These are phyloP conservation scores for Syngnathus typhle DNA, from an alignment of 2,113 vertebrate genomes.

Conservation along the genomic window DNA sequence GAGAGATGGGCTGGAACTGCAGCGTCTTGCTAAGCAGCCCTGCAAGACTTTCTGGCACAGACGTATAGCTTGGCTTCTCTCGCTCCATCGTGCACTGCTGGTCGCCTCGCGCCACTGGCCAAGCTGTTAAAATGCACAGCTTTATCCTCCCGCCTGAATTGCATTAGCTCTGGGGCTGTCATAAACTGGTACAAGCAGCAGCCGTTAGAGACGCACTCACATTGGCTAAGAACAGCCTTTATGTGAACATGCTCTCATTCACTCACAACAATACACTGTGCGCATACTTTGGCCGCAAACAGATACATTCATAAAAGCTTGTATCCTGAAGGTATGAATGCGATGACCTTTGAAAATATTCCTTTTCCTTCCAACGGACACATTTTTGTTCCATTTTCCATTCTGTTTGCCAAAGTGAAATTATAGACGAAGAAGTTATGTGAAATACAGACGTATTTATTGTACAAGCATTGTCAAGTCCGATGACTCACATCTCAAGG, in stretches of 20 bases:
- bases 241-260: slow-evolving; percentile 8
- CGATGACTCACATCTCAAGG: neutral
- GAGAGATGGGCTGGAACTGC: slow-evolving; percentile 24
- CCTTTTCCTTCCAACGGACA: slow-evolving; percentile 20
- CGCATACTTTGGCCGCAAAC: slow-evolving; percentile 12
- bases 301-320: slow-evolving; percentile 20
- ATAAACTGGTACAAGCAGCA: slow-evolving; percentile 44
- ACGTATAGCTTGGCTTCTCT: slow-evolving; percentile 38
- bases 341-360: slow-evolving; percentile 54
- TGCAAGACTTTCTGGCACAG: slow-evolving; percentile 48
- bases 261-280: neutral
- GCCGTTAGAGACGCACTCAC: slow-evolving; percentile 34
- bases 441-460: slow-evolving; percentile 10
- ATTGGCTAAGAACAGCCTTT: slow-evolving; percentile 17
- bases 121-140: slow-evolving; percentile 55
- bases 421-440: slow-evolving; percentile 14
- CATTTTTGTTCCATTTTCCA: slow-evolving; percentile 37
- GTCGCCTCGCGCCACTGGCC: slow-evolving; percentile 35
- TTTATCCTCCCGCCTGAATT: slow-evolving; percentile 44
- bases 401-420: slow-evolving; percentile 24
- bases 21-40: slow-evolving; percentile 37
- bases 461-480: slow-evolving; percentile 12
- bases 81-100: slow-evolving; percentile 31
- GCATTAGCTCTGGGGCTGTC: slow-evolving; percentile 49
- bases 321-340: slow-evolving; percentile 24